phyloP scores from a whole-genome alignment of 2,888 invertebrate genomes.

The Fissipunctia ypsillon region DNA sequence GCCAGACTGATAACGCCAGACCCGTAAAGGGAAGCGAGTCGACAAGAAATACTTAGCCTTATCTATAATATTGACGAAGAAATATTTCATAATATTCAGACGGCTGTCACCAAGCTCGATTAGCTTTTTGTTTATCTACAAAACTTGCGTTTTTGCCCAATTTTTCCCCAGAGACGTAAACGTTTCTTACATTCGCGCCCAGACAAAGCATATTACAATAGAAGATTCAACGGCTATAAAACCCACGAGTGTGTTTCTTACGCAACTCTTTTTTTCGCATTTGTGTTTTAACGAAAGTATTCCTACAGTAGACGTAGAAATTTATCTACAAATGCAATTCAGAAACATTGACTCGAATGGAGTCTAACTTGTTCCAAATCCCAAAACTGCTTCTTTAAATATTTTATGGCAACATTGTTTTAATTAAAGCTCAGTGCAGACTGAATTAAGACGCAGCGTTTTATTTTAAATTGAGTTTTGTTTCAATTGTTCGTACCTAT shows the following conservation, averaged over 20 bases:
- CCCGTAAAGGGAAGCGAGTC: slow-evolving; percentile 79
- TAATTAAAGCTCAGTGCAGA: slow-evolving; percentile 45
- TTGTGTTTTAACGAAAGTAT: slow-evolving; percentile 35
- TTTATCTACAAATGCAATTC: slow-evolving; percentile 36
- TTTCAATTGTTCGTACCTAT: slow-evolving; percentile 66
- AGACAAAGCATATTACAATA: slow-evolving; percentile 44
- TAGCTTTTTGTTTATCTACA: slow-evolving; percentile 72
- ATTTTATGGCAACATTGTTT: slow-evolving; percentile 40
- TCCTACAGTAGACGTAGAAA: background rate
- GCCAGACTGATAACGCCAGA: slow-evolving; percentile 78
- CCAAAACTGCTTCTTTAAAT: slow-evolving; percentile 33
- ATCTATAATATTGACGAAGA: slow-evolving; percentile 81
- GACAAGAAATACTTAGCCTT: slow-evolving; percentile 80
- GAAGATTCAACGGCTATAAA: slow-evolving; percentile 44
- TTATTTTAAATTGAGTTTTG: slow-evolving; percentile 58
- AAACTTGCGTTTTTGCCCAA: slow-evolving; percentile 60
- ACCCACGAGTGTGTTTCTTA: slow-evolving; percentile 26
- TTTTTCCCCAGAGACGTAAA: slow-evolving; percentile 55
- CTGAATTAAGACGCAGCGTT: slow-evolving; percentile 12
- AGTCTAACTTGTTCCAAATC: slow-evolving; percentile 24
- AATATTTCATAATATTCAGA: slow-evolving; percentile 75
- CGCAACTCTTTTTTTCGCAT: slow-evolving; percentile 15
- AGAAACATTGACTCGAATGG: slow-evolving; percentile 27
- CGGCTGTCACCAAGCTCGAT: slow-evolving; percentile 67
- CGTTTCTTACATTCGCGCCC: slow-evolving; percentile 33